These are phyloP conservation scores for Myripristis jacobus DNA, from an alignment of 2,797 vertebrate species.

Conservation along the genomic window DNA sequence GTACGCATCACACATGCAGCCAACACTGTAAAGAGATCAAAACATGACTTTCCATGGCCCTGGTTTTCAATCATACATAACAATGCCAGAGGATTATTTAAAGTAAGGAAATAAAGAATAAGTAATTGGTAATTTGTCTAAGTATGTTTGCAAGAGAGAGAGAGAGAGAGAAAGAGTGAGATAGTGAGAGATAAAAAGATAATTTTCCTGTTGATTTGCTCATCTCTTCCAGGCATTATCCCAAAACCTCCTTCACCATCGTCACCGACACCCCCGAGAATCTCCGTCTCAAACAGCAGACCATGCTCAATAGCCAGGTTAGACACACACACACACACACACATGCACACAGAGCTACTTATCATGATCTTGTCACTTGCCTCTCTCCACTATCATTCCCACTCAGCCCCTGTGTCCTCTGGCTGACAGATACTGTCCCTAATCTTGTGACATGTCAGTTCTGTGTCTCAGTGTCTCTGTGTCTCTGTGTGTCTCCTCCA, in stretches of 20 bases:
- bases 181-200: neutral
- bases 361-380: neutral
- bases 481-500: slow-evolving; percentile 1
- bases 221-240: slow-evolving; percentile 90
- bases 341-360: neutral
- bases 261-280: slow-evolving; percentile 98
- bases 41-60: too few relatives aligned
- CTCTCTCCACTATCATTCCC: slow-evolving; percentile 9
- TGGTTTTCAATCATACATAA: too few relatives aligned
- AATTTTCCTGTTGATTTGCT: neutral
- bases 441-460: too few relatives aligned
- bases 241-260: slow-evolving; percentile 96
- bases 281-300: slow-evolving; percentile 96
- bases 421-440: slow-evolving; percentile 9
- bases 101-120: too few relatives aligned
- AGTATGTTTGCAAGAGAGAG: neutral
- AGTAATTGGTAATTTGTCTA: neutral
- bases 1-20: too few relatives aligned
- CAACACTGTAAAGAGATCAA: too few relatives aligned
- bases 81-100: too few relatives aligned
- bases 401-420: slow-evolving; percentile 11
- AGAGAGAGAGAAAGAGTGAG: neutral
- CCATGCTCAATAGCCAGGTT: slow-evolving; percentile 96
- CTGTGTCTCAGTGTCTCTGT: neutral
- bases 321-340: slow-evolving; percentile 14